Conservation (phyloP, 2,888 invertebrate species). For the Callosobruchus maculatus region DNA sequence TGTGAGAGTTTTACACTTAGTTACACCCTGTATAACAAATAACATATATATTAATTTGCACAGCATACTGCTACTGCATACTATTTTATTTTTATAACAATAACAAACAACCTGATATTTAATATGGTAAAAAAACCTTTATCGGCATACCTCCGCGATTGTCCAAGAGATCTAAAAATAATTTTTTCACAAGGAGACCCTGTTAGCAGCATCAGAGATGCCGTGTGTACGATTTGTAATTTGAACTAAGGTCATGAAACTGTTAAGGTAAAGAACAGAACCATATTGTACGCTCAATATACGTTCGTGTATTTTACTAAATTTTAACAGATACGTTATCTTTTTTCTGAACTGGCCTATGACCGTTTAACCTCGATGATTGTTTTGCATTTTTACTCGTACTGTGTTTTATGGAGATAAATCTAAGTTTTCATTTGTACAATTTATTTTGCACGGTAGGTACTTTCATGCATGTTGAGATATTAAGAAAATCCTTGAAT, state of each 20-base stretch:
- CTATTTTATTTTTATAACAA: too few relatives aligned
- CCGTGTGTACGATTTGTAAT: not conserved
- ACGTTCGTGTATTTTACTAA: not conserved
- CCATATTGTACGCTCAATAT: not conserved
- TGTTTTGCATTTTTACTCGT: not conserved
- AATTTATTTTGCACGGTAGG: not conserved
- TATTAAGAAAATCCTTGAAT: too few relatives aligned
- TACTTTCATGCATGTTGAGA: not conserved
- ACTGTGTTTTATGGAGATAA: not conserved
- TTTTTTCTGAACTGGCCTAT: not conserved
- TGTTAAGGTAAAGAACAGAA: not conserved
- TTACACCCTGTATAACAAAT: too few relatives aligned
- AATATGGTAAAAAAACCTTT: not conserved
- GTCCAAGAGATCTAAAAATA: not conserved
- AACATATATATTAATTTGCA: too few relatives aligned
- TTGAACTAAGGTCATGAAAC: not conserved
- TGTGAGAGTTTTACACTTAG: too few relatives aligned
- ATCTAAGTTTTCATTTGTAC: not conserved
- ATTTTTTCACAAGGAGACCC: not conserved
- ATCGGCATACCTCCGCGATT: not conserved
- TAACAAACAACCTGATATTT: too few relatives aligned
- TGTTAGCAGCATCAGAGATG: not conserved
- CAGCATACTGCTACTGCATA: too few relatives aligned
- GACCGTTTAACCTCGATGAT: not conserved
- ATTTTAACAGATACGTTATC: not conserved